These are phyloP conservation scores for Entomobrya multifasciata DNA, from an alignment of 2,888 invertebrate species.

Conservation along the genomic window DNA sequence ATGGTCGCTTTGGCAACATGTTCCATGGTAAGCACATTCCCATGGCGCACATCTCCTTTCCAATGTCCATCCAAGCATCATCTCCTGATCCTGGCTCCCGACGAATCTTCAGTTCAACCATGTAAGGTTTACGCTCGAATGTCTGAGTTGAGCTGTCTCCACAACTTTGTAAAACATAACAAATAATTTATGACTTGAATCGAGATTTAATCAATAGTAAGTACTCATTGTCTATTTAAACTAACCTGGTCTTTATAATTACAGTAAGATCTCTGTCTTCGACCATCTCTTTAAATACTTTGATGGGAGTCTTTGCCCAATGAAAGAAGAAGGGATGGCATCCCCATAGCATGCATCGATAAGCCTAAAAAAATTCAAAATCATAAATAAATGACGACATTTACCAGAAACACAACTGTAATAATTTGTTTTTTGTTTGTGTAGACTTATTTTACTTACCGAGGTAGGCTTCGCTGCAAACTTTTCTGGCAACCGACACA, in stretches of 20 bases:
- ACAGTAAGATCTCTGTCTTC: not conserved
- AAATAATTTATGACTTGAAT: not conserved
- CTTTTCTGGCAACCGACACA: conserved; percentile 32
- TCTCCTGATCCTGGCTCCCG: not conserved
- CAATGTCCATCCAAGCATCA: conserved; percentile 41
- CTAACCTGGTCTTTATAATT: not conserved
- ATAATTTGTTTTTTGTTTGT: not conserved
- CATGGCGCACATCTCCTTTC: not conserved
- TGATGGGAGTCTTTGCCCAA: not conserved
- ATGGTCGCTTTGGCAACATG: conserved; percentile 38
- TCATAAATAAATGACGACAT: not conserved
- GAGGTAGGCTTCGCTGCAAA: not conserved
- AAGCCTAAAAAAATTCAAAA: conserved; percentile 38
- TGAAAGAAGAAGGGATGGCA: not conserved
- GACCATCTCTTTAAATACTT: conserved; percentile 19
- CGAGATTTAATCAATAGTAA: not conserved
- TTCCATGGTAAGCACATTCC: conserved; percentile 47
- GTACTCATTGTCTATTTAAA: not conserved
- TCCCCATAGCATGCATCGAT: conserved; percentile 45
- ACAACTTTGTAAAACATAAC: not conserved
- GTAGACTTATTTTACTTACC: conserved; percentile 11
- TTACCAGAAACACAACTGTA: not conserved
- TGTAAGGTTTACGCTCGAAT: conserved; percentile 37
- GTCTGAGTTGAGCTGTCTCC: not conserved
- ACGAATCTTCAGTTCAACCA: not conserved